These are phyloP conservation scores for Cephus cinctus DNA, from an alignment of 1,140 invertebrate species.

Conservation along the genomic window DNA sequence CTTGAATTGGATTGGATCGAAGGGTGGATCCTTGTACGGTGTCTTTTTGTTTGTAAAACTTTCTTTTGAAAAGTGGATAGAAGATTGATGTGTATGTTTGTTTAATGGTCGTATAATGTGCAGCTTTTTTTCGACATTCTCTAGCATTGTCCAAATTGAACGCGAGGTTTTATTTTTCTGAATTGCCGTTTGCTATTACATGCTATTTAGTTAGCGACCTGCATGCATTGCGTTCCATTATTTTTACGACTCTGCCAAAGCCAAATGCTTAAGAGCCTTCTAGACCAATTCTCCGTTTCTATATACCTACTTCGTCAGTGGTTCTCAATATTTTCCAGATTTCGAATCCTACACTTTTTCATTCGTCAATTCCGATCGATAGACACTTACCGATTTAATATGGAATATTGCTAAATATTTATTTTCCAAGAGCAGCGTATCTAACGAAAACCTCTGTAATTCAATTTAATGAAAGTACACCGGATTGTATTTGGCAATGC, in stretches of 20 bases:
- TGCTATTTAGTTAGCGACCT: constrained; percentile 45
- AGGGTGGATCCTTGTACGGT: not conserved
- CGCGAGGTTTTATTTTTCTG: too few species aligned
- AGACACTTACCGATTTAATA: not conserved
- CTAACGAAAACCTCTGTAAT: not conserved
- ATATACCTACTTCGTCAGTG: constrained; percentile 24
- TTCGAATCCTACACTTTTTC: too few species aligned
- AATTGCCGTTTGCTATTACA: constrained; percentile 42
- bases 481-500: not conserved
- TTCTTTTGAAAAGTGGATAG: too few species aligned
- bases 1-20: not conserved
- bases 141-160: not conserved
- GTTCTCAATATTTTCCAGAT: too few species aligned
- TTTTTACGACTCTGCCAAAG: constrained; percentile 48
- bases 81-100: not conserved
- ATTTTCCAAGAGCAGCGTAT: too few species aligned
- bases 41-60: too few species aligned
- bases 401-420: not conserved
- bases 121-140: not conserved
- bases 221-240: constrained; percentile 42
- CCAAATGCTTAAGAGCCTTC: constrained; percentile 40
- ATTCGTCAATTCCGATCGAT: too few species aligned
- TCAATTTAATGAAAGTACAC: not conserved
- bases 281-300: constrained; percentile 36
- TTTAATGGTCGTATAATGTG: not conserved